These are phyloP conservation scores for Oncorhynchus masou DNA, from an alignment of 2,113 vertebrate genomes.

Conservation along the genomic window DNA sequence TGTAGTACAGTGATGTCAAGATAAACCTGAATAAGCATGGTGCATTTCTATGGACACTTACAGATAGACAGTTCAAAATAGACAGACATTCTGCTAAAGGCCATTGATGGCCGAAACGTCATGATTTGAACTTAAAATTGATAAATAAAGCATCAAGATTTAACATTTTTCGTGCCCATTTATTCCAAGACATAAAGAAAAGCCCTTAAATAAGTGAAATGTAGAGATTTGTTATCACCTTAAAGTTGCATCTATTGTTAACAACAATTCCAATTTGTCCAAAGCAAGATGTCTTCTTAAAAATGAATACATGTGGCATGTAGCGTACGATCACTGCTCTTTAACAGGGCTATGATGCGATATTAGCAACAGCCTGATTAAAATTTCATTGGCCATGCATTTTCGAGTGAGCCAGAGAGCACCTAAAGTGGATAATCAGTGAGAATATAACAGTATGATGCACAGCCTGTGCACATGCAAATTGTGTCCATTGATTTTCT, in stretches of 20 bases:
- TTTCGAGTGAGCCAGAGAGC: constrained; percentile 11
- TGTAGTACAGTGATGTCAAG: neutral
- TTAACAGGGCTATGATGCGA: neutral
- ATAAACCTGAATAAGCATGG: neutral
- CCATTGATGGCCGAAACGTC: no score
- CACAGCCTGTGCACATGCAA: neutral
- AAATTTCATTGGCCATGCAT: constrained; percentile 23
- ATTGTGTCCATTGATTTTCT: constrained; percentile 2
- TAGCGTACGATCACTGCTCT: neutral
- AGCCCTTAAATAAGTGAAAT: neutral
- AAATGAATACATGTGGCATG: neutral
- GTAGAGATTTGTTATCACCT: neutral
- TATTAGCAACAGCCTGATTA: constrained; percentile 13
- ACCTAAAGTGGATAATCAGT: constrained; percentile 11
- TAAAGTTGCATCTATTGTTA: neutral
- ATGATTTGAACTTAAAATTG: neutral
- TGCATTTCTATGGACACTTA: neutral
- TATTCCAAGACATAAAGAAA: neutral
- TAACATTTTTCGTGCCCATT: neutral
- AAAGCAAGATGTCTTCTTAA: no score
- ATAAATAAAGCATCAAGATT: neutral
- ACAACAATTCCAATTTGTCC: neutral
- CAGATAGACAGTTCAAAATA: neutral
- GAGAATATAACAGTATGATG: constrained; percentile 23
- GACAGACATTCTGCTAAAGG: no score